Conservation (phyloP, 2,888 invertebrate species). For the Adelognathus sp. region DNA sequence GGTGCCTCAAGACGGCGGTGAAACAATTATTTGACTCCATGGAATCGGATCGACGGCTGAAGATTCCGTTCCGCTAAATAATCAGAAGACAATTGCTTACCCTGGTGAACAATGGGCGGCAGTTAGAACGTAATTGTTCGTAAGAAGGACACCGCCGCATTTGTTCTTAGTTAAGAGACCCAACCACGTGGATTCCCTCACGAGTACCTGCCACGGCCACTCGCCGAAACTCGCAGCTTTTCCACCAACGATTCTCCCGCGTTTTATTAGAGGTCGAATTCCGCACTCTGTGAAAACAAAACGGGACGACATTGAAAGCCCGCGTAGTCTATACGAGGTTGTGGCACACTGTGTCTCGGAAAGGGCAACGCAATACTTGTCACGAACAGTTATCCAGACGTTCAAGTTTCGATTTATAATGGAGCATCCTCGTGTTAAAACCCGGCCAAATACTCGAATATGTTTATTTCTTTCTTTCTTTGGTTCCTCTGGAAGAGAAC, state of each 20-base stretch:
- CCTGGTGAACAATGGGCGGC: constrained; percentile 98
- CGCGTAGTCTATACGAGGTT: too few species aligned
- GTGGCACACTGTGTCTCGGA: too few species aligned
- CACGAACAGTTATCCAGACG: too few species aligned
- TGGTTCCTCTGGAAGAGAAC: too few species aligned
- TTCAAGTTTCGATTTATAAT: too few species aligned
- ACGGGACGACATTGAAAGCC: neutral
- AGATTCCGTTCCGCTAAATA: neutral
- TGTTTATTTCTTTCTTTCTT: too few species aligned
- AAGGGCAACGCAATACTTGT: too few species aligned
- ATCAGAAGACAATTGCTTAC: constrained; percentile 81
- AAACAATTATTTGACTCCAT: neutral
- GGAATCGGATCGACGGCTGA: neutral
- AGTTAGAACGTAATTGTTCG: constrained; percentile 92
- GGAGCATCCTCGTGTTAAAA: too few species aligned
- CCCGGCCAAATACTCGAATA: too few species aligned
- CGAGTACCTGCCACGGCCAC: constrained; percentile 97
- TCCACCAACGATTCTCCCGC: constrained; percentile 94
- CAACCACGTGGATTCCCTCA: constrained; percentile 95
- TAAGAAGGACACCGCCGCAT: constrained; percentile 96
- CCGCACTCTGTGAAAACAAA: constrained; percentile 95
- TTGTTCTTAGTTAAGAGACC: constrained; percentile 97
- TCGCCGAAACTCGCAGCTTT: constrained; percentile 93
- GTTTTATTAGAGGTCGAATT: constrained; percentile 89
- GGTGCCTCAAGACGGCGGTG: neutral